Conservation (phyloP, 2,113 vertebrate genomes). For the Hucho hucho region DNA sequence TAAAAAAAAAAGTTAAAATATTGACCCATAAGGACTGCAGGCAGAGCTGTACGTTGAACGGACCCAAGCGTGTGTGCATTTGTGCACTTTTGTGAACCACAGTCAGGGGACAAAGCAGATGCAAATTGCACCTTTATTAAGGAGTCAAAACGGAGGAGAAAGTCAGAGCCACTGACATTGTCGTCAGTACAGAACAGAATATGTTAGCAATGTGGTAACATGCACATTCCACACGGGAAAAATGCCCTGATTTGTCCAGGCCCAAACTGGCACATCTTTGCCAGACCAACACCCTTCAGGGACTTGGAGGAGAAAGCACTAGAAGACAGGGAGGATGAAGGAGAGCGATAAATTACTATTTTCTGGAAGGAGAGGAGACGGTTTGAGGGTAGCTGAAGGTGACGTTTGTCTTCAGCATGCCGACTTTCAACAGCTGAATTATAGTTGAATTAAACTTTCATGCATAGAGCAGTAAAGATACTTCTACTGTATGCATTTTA, state of each 20-base stretch:
- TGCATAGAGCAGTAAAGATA: too few species aligned
- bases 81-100: neutral
- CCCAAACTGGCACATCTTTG: constrained; percentile 26
- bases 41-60: neutral
- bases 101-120: neutral
- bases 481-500: too few species aligned
- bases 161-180: neutral
- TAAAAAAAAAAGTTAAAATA: neutral
- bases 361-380: neutral
- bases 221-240: constrained; percentile 35
- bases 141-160: neutral
- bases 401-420: neutral
- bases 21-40: neutral
- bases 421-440: too few species aligned
- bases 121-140: neutral
- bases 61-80: neutral
- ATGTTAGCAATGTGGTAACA: constrained; percentile 12
- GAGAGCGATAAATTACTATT: neutral
- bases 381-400: neutral
- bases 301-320: neutral
- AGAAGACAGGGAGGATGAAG: neutral
- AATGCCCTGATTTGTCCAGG: constrained; percentile 34
- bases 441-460: too few species aligned
- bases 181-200: neutral
- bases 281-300: constrained; percentile 21